phyloP scores from a whole-genome alignment of 2,888 invertebrate species.

The Folsomia candida region DNA sequence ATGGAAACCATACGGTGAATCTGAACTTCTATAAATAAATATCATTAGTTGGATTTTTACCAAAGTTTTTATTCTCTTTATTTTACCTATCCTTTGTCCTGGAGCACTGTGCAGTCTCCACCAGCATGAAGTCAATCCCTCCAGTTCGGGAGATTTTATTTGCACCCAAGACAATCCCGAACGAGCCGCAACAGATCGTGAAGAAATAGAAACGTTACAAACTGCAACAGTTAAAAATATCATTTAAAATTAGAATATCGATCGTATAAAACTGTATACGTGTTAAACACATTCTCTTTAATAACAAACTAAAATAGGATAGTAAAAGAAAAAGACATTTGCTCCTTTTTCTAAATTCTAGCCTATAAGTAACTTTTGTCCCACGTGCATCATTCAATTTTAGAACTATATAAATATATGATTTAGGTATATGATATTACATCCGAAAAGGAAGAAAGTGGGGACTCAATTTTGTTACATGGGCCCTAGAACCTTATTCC shows the following conservation, averaged over 20 bases:
- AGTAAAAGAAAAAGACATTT: too few relatives aligned
- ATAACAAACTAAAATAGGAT: too few relatives aligned
- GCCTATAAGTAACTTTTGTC: too few relatives aligned
- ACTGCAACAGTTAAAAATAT: constrained; percentile 57
- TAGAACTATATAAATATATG: too few relatives aligned
- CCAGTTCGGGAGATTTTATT: constrained; percentile 72
- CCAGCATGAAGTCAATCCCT: constrained; percentile 69
- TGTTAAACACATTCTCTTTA: constrained; percentile 1
- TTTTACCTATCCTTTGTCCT: constrained; percentile 70
- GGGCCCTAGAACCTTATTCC: too few relatives aligned
- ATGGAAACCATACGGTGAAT: constrained; percentile 70
- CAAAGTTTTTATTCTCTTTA: too few relatives aligned
- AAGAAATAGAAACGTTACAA: constrained; percentile 76
- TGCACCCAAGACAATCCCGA: constrained; percentile 73
- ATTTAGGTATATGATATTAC: neutral
- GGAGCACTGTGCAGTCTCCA: constrained; percentile 70
- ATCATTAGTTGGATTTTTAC: neutral
- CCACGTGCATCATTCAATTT: too few relatives aligned
- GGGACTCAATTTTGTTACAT: neutral
- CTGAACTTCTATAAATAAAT: constrained; percentile 60
- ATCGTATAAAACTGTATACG: constrained; percentile 13
- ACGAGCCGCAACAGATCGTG: constrained; percentile 65
- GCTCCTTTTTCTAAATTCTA: too few relatives aligned
- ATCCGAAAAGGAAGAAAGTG: neutral
- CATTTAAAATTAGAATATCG: constrained; percentile 20